Evolutionary conservation across 2,113 vertebrate species (phyloP).

Genomic region (Uria aalge): DNA sequence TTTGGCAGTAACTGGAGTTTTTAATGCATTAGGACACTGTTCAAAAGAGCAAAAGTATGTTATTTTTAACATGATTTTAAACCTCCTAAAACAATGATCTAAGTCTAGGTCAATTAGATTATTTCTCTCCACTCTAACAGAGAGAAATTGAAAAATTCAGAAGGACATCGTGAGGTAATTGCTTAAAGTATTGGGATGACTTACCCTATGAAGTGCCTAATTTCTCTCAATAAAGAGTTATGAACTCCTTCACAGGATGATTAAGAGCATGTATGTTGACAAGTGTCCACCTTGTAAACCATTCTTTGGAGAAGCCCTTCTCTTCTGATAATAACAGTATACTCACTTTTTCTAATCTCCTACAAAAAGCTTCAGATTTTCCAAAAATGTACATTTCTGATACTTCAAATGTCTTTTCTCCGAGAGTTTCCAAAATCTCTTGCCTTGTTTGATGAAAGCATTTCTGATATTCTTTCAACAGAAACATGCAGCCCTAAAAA

Average conservation of each 20-base stretch:
- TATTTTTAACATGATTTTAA: background rate
- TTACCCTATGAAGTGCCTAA: background rate
- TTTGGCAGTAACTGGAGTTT: background rate
- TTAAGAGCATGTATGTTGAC: background rate
- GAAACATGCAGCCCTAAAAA: constrained; percentile 76
- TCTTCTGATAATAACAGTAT: background rate
- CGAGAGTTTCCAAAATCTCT: constrained; percentile 64
- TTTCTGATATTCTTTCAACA: constrained; percentile 82
- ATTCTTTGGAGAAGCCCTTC: background rate
- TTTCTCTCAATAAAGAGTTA: background rate
- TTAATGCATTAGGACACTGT: background rate
- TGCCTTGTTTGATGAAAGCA: constrained; percentile 77
- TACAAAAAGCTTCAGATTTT: constrained; percentile 83
- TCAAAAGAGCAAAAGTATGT: background rate
- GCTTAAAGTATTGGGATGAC: background rate
- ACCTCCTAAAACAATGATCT: background rate
- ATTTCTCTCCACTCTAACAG: background rate
- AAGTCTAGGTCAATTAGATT: background rate
- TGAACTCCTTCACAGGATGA: background rate
- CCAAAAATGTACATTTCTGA: constrained; percentile 84
- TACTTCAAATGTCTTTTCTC: constrained; percentile 76
- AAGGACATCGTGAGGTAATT: background rate
- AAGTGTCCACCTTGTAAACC: background rate
- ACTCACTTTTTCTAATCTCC: constrained; percentile 82
- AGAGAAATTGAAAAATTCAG: background rate